Evolutionary conservation across 2,888 invertebrate species (phyloP).

Genomic region (Ennomos erosarius): DNA sequence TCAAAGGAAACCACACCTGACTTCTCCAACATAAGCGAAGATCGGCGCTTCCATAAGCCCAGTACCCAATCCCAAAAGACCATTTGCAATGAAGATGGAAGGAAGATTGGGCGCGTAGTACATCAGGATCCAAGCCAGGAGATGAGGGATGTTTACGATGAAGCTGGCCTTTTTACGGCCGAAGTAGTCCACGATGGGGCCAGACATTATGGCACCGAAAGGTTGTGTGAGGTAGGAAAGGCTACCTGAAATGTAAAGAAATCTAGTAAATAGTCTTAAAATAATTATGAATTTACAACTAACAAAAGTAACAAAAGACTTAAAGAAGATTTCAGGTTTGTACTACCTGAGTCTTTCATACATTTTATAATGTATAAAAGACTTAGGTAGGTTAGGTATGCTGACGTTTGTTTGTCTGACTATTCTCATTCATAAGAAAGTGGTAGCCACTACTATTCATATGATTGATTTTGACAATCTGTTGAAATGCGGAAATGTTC

Average conservation of each 20-base stretch:
- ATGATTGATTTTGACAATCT: too few species aligned
- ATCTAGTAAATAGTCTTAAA: too few species aligned
- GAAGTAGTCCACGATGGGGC: slow-evolving; percentile 81
- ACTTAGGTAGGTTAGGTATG: too few species aligned
- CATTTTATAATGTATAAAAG: too few species aligned
- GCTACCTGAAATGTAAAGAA: slow-evolving; percentile 72
- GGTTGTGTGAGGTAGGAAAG: slow-evolving; percentile 84
- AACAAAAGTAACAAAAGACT: too few species aligned
- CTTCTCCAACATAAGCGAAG: slow-evolving; percentile 85
- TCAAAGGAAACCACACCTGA: slow-evolving; percentile 61
- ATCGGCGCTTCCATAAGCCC: slow-evolving; percentile 86
- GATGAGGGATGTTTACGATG: slow-evolving; percentile 82
- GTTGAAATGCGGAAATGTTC: too few species aligned
- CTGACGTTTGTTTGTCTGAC: too few species aligned
- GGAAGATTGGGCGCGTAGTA: slow-evolving; percentile 76
- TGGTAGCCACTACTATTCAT: too few species aligned
- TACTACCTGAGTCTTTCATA: too few species aligned
- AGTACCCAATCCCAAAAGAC: slow-evolving; percentile 81
- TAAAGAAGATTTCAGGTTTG: too few species aligned
- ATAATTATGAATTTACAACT: too few species aligned
- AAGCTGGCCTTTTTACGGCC: slow-evolving; percentile 84
- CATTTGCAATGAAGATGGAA: slow-evolving; percentile 76
- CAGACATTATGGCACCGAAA: slow-evolving; percentile 82
- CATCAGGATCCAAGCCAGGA: slow-evolving; percentile 83
- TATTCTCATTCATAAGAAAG: too few species aligned